These are phyloP conservation scores for Synergus umbraculus DNA, from an alignment of 2,888 invertebrate genomes.

Conservation along the genomic window DNA sequence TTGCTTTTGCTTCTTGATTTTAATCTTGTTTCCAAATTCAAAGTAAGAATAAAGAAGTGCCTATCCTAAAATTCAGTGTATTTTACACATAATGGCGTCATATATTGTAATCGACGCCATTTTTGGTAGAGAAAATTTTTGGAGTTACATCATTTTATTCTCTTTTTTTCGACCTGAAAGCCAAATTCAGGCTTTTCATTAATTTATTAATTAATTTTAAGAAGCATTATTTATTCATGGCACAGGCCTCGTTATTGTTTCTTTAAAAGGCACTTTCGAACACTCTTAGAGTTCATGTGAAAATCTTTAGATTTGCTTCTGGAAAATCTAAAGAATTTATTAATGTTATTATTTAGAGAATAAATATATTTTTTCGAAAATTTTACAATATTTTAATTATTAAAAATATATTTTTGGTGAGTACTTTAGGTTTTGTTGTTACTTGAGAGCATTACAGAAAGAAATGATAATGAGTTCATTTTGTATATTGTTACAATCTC, in stretches of 20 bases:
- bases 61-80: neutral
- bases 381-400: neutral
- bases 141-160: slow-evolving; percentile 2
- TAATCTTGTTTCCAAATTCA: neutral
- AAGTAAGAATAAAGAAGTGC: neutral
- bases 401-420: too few relatives aligned
- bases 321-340: neutral
- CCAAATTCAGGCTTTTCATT: neutral
- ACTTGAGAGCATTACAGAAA: too few relatives aligned
- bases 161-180: neutral
- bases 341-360: neutral
- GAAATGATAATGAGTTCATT: too few relatives aligned
- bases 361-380: neutral
- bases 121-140: slow-evolving; percentile 4
- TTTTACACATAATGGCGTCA: slow-evolving; percentile 35
- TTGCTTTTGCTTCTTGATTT: neutral
- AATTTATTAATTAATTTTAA: neutral
- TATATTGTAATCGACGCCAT: slow-evolving; percentile 15
- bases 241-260: neutral
- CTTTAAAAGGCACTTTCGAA: neutral
- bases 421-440: too few relatives aligned
- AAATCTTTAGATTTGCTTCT: neutral
- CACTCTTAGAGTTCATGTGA: neutral
- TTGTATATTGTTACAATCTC: too few relatives aligned
- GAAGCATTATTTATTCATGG: neutral